Conservation (phyloP, 92 coral and sea anemone genomes). For the Galaxea fascicularis region DNA sequence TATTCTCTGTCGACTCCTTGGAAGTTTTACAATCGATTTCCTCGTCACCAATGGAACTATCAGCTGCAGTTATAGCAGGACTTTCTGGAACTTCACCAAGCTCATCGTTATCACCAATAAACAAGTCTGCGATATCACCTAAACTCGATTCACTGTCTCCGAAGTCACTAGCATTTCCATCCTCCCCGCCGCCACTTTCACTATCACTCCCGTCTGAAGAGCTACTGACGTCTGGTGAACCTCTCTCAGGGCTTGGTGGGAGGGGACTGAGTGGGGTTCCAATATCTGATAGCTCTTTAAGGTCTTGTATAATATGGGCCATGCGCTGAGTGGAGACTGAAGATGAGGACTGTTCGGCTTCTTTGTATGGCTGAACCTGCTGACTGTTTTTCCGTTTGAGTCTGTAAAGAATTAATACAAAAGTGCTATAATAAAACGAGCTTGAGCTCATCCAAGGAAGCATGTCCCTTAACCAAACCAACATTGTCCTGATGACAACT, state of each 20-base stretch:
- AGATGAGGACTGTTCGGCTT: neutral
- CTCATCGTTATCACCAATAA: slow-evolving; percentile 14
- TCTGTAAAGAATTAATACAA: neutral
- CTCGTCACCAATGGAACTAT: neutral
- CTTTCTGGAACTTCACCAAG: neutral
- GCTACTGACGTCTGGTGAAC: neutral
- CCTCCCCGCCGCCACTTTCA: slow-evolving; percentile 13
- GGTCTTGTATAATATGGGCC: slow-evolving; percentile 17
- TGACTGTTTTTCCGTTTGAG: neutral
- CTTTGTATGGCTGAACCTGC: neutral
- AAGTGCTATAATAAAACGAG: neutral
- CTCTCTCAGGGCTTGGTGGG: slow-evolving; percentile 57
- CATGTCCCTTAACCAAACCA: no score
- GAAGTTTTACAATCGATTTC: neutral
- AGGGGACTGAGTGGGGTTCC: slow-evolving; percentile 54
- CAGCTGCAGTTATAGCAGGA: neutral
- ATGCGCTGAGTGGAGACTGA: slow-evolving; percentile 3
- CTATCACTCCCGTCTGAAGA: slow-evolving; percentile 19
- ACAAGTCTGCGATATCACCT: slow-evolving; percentile 43
- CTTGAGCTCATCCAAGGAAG: no score
- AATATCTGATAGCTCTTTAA: slow-evolving; percentile 18
- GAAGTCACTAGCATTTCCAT: neutral
- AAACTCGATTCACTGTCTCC: slow-evolving; percentile 39
- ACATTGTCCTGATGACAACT: no score
- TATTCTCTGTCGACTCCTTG: neutral